Percentiles rank a stretch among this genome's conserved stretches.
Conservation (phyloP, 2,113 vertebrate genomes). For the Myiozetetes cayanensis region DNA sequence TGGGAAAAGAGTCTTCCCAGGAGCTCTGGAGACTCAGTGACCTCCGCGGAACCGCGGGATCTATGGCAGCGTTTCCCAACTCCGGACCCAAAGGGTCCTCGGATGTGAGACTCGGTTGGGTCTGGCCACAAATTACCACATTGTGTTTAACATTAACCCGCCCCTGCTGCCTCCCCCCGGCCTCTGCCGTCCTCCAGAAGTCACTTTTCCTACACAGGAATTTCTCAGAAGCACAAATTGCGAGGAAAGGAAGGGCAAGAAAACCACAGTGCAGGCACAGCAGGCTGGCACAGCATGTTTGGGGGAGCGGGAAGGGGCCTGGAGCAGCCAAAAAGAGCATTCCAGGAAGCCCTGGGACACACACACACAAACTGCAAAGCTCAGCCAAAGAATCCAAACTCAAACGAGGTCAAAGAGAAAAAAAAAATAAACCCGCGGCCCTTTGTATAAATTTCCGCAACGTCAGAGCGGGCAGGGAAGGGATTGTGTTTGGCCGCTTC, state of each 20-base stretch:
- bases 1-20: not conserved
- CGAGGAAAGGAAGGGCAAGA: not conserved
- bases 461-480: fast-evolving
- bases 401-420: not conserved
- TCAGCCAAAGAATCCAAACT: not conserved
- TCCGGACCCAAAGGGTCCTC: not conserved
- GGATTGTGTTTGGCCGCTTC: not conserved
- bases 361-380: not conserved
- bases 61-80: not conserved
- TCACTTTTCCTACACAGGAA: not conserved
- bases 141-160: not conserved
- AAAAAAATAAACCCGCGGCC: not conserved
- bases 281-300: fast-evolving
- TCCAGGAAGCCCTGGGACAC: not conserved
- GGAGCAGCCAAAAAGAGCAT: not conserved
- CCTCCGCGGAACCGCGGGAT: fast-evolving
- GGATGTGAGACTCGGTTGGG: not conserved
- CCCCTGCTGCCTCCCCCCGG: not conserved
- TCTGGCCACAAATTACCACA: fast-evolving
- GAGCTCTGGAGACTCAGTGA: not conserved
- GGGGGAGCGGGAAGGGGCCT: not conserved
- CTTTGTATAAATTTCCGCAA: not conserved
- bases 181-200: not conserved
- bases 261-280: fast-evolving
- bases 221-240: not conserved